Base-by-base conservation (phyloP, 2,888 invertebrate genomes). In the Amphiduros pacificus region DNA sequence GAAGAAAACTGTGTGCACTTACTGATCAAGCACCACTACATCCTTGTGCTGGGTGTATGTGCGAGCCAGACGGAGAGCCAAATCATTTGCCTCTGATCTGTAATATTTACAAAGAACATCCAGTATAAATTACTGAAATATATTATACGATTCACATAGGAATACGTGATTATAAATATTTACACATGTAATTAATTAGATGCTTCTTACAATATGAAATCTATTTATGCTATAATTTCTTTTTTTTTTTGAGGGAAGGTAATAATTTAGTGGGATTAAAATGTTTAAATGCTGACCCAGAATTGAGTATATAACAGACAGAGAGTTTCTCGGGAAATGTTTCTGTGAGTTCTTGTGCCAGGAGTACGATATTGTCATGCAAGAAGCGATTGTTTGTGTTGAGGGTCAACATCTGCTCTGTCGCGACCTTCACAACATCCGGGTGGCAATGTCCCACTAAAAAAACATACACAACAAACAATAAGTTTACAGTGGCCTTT, bases 391-490 rank as follows among this genome's bases (percentile, higher is more conserved):
- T 93, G 86, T 99, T 99, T 51, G 98, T 99, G 73, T 91, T 94
- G 73, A 98, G 88, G 2, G 90, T 84, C 20, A 89, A 88, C 92
- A 98, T 93, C 86, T 99, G 99, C 61, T 91, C 88, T 64, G 89
- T 87, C 1, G 93, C 95, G 0, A 94, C 94, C 76, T 90, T 88
- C 1, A 95, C 95, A 24, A 99, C 97, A 69, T 89, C 88, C 0
- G 95, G 94, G 82, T 99, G 95, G 77, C 97, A 96, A 84, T 99
- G 99, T 0, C 99, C 99, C 77, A 99, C 98, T 98, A 85, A 11
- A 54, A 66, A 57, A 27, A 44, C n/a, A 51, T n/a, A n/a, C n/a
- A n/a, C n/a, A n/a, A n/a, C n/a, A n/a, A n/a, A n/a, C n/a, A n/a
- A n/a, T n/a, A n/a, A n/a, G n/a, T n/a, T n/a, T n/a, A n/a, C n/a